phyloP scores from a whole-genome alignment of 2,113 vertebrate genomes.

The Corvus hawaiiensis region DNA sequence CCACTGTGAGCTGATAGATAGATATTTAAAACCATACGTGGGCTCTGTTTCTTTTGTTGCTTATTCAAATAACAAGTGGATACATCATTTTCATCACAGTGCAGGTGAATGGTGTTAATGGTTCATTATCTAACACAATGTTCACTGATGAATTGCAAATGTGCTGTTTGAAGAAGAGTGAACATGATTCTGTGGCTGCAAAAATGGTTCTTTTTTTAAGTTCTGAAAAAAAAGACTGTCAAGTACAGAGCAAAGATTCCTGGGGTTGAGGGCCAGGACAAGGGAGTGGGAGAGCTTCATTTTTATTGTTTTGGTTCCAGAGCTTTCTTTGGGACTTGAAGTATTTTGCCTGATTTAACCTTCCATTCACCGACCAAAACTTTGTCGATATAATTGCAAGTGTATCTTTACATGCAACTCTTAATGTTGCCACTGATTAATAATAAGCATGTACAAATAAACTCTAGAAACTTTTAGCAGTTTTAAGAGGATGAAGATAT shows the following conservation, averaged over 20 bases:
- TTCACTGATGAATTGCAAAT: conserved; percentile 48
- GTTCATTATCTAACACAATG: conserved; percentile 44
- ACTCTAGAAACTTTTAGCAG: background rate
- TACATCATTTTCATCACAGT: conserved; percentile 32
- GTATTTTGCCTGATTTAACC: background rate
- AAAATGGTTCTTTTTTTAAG: background rate
- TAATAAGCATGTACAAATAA: background rate
- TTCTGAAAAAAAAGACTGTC: background rate
- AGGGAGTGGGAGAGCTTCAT: background rate
- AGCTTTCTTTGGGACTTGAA: background rate
- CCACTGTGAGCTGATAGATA: conserved; percentile 59
- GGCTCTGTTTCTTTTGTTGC: conserved; percentile 48
- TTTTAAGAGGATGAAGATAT: background rate
- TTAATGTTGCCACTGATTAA: background rate
- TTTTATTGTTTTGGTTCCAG: background rate
- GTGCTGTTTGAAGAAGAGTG: background rate
- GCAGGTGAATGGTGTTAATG: conserved; percentile 59
- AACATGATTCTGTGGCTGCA: background rate
- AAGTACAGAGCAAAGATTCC: background rate
- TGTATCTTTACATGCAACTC: background rate
- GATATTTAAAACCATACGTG: conserved; percentile 58
- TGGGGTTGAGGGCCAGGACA: background rate
- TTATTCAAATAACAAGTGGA: conserved; percentile 43
- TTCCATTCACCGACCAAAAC: background rate
- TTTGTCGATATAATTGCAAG: background rate